These are phyloP conservation scores for Progne subis DNA, from an alignment of 2,113 vertebrate genomes.

Conservation along the genomic window DNA sequence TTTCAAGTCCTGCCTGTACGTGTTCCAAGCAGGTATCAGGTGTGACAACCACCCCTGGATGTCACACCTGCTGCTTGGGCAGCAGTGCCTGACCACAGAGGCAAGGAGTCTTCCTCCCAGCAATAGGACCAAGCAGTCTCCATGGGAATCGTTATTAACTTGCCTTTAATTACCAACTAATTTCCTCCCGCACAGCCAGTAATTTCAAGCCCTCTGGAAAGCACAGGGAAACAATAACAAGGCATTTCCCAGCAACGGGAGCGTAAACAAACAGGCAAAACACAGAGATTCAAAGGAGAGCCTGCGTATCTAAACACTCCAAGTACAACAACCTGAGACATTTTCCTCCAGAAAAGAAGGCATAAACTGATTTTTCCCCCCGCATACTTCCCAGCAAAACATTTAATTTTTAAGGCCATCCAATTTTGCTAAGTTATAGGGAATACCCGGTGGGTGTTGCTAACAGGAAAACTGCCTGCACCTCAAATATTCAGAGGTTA, in stretches of 20 bases:
- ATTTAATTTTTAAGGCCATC: not conserved
- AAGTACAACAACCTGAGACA: not conserved
- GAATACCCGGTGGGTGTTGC: not conserved
- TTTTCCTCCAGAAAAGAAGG: not conserved
- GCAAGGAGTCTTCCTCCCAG: not conserved
- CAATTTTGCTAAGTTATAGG: not conserved
- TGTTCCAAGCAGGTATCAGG: not conserved
- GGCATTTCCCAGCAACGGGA: not conserved
- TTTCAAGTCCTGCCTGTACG: not conserved
- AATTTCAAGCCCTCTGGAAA: slow-evolving; percentile 33
- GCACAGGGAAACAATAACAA: not conserved
- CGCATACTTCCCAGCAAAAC: not conserved
- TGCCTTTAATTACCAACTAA: slow-evolving; percentile 50
- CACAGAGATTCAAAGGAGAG: not conserved
- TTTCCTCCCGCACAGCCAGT: slow-evolving; percentile 33
- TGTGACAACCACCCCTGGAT: not conserved
- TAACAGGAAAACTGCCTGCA: not conserved
- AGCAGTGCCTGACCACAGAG: not conserved
- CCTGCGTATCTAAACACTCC: fast-evolving
- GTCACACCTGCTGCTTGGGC: not conserved
- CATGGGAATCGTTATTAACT: not conserved
- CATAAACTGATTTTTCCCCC: fast-evolving
- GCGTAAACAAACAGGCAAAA: not conserved
- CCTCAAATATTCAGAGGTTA: slow-evolving; percentile 25
- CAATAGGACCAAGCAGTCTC: not conserved